Evolutionary conservation across 2,113 vertebrate species (phyloP).

Genomic region (Oplegnathus fasciatus): DNA sequence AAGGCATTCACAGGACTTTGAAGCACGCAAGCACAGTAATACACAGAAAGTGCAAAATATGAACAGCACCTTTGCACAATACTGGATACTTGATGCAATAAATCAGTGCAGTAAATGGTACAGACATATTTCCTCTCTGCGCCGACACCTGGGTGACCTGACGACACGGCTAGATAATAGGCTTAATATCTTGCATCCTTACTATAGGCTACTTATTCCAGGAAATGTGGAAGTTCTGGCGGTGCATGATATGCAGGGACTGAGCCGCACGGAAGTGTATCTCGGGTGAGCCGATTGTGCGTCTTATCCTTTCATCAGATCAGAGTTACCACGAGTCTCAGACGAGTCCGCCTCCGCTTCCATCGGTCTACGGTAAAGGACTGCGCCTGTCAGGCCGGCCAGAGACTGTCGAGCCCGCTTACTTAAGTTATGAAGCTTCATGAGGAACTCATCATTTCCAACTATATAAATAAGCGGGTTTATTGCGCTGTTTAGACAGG

Average conservation of each 20-base stretch:
- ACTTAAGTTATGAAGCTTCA: slow-evolving; percentile 39
- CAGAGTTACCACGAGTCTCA: not conserved
- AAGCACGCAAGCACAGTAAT: not conserved
- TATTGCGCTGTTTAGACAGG: slow-evolving; percentile 87
- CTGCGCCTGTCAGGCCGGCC: not conserved
- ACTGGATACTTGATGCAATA: not conserved
- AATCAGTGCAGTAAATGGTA: not conserved
- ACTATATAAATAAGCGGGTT: slow-evolving; percentile 88
- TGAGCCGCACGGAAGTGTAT: not conserved
- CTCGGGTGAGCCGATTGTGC: not conserved
- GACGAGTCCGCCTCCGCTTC: not conserved
- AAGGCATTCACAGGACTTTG: not conserved
- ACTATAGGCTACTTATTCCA: not conserved
- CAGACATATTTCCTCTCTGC: not conserved
- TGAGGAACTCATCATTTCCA: slow-evolving; percentile 78
- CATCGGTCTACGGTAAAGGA: slow-evolving; percentile 44
- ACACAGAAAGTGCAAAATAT: not conserved
- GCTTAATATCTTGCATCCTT: not conserved
- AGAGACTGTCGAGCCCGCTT: slow-evolving; percentile 40
- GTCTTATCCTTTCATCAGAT: not conserved
- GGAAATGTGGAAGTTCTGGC: not conserved
- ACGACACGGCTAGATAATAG: not conserved
- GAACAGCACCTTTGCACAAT: not conserved
- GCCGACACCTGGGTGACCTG: not conserved
- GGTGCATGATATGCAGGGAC: not conserved